phyloP scores from a whole-genome alignment of 2,888 invertebrate genomes.

The Napeogenes inachia region DNA sequence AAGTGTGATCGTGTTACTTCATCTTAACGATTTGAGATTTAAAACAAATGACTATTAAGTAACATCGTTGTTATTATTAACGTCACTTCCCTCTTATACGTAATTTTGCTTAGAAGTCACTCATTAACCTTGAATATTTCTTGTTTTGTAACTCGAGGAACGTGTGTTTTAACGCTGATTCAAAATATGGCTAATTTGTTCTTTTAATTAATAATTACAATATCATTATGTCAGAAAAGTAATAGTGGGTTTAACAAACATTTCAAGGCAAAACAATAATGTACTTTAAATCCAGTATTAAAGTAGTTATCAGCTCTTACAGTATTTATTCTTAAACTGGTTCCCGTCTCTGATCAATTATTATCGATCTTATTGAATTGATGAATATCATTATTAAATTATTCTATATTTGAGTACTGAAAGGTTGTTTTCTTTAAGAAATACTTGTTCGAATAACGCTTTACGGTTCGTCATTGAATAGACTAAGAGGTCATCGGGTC shows the following conservation, averaged over 20 bases:
- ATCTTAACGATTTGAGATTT: conserved; percentile 46
- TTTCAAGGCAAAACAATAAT: too few species aligned
- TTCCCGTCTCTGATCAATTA: too few species aligned
- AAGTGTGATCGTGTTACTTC: conserved; percentile 22
- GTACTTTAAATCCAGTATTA: too few species aligned
- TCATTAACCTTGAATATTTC: conserved; percentile 18
- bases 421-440: neutral
- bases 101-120: conserved; percentile 7
- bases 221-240: too few species aligned
- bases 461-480: conserved; percentile 8
- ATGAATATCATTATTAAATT: too few species aligned
- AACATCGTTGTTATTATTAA: conserved; percentile 35
- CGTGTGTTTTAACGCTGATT: too few species aligned
- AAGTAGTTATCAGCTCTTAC: too few species aligned
- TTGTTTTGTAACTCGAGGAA: conserved; percentile 1
- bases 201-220: too few species aligned
- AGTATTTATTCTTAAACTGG: too few species aligned
- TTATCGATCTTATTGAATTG: too few species aligned
- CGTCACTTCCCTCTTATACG: conserved; percentile 29
- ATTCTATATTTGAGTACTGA: neutral
- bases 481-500: conserved; percentile 1
- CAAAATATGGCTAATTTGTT: too few species aligned
- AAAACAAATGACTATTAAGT: conserved; percentile 58
- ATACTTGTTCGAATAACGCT: conserved; percentile 1
- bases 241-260: too few species aligned